Base-by-base conservation (phyloP, 2,888 invertebrate genomes). In the Chloroclysta siterata region DNA sequence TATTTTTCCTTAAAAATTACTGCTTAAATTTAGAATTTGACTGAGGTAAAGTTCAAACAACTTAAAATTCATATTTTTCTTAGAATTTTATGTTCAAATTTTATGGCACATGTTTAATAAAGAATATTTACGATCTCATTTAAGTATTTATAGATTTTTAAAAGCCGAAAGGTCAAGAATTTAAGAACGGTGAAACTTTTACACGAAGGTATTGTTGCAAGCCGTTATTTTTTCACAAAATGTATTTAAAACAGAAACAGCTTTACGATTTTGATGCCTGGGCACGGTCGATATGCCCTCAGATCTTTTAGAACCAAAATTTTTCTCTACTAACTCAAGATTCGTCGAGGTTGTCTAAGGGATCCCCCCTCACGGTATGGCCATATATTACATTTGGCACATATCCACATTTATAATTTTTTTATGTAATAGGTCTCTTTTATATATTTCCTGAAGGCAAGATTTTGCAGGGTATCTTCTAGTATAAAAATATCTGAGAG, bases 81-180 rank as follows among this genome's bases (percentile, higher is more conserved):
- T 44, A 15, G 4, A 11, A 4, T 13, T 54, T 46, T 54, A 15
- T 46, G 17, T 22, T 7, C 13, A 53, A n/a, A 53, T 54, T 53
- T 57, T 41, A 58, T 17, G 17, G 42, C 33, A 6, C 36, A 22
- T 53, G 14, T 42, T 29, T 17, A 33, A 39, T 22, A 10, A 36
- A 39, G 11, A 11, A 4, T 36, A 51, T 44, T 58, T 60, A 60
- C 41, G 60, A 53, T 28, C 22, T 4, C 44, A 22, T 55, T 17
- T 36, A 36, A 33, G 36, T 54, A 17, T 46, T 44, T 58, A 52
- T 41, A 5, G 8, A 52, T 52, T 33, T 51, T 51, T 51, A 5
- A 58, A 42, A 39, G 6, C 10, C 29, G 11, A 33, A 33, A 33
- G 58, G 41, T 56, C 51, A 58, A 51, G 51, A 33, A 5, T 14